Base-by-base conservation (phyloP, 2,888 invertebrate genomes). In the Drosophila subsilvestris region DNA sequence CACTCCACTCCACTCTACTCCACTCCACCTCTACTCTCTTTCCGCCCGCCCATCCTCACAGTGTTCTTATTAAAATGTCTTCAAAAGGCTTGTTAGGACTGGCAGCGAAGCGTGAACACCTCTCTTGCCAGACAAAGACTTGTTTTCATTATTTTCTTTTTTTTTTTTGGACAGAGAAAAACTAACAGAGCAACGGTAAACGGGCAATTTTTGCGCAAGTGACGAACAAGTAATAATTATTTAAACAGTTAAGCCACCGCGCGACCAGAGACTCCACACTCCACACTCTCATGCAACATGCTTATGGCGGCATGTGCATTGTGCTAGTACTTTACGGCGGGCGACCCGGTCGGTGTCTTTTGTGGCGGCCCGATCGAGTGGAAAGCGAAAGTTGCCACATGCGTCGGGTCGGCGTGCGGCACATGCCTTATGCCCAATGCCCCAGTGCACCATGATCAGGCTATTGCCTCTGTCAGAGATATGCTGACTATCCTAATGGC, bases 31-130 rank as follows among this genome's bases (percentile, higher is more conserved):
- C 25, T 25, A 60, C 22, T 27, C 37, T 43, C 49, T 18, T 25
- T 25, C 4, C 25, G 5, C 25, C 2, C 27, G 2, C 17, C 27
- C 27, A 47, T 65, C 48, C 18, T 32, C 68, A 45, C 50, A 71
- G 65, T 58, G 65, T 74, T 74, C 74, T 73, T 73, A 73, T 74
- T 74, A 74, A 74, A 74, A 69, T 74, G 75, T 69, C 75, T 74
- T 63, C 49, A 44, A 29, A 22, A 32, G 56, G 68, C 66, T 66
- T 66, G 66, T 71, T 71, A 71, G 71, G 74, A 45, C 53, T 14
- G 53, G 32, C 70, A 71, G 65, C 65, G 22, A 25, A 71, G 74
- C 70, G 74, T 73, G 53, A 71, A 71, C 37, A n/a, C 73, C 56
- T 62, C 62, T 53, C 45, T 49, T 47, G 57, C 63, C 56, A 55